Percentiles rank a stretch among this genome's conserved stretches.
phyloP scores from a whole-genome alignment of 2,113 vertebrate species.

The Todiramphus chloris region DNA sequence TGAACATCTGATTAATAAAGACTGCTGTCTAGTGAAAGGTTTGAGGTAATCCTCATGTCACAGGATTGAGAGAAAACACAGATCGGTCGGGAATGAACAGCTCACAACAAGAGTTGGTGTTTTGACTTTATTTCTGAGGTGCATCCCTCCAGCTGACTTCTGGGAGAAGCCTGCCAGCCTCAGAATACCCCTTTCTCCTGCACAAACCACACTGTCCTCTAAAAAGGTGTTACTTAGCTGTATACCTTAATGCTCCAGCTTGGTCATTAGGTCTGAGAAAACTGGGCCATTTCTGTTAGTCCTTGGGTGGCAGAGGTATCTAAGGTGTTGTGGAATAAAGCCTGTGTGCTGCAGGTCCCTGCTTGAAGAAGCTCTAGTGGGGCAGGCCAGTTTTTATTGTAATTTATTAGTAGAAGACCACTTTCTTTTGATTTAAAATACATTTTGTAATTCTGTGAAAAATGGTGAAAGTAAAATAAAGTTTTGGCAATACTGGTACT shows the following conservation, averaged over 20 bases:
- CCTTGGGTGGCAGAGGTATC: fast-evolving
- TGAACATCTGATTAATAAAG: background rate
- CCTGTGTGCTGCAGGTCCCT: fast-evolving
- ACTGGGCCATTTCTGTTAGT: fast-evolving
- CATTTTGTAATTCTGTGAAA: background rate
- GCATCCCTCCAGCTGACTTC: background rate
- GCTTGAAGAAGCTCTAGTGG: background rate
- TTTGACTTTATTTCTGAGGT: background rate
- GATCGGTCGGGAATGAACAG: background rate
- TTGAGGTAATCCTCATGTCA: background rate
- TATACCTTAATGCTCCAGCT: background rate
- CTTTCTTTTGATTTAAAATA: background rate
- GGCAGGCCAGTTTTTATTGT: background rate
- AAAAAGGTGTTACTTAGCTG: background rate
- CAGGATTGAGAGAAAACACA: background rate
- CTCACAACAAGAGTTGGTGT: background rate
- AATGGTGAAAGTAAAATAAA: background rate
- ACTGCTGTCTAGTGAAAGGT: background rate
- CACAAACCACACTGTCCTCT: fast-evolving
- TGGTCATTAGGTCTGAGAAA: fast-evolving
- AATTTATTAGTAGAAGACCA: background rate
- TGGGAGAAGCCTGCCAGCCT: background rate
- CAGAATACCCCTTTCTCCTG: background rate
- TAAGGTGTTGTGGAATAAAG: fast-evolving
- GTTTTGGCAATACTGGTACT: fast-evolving